Conservation (phyloP, 2,888 invertebrate species). For the Pheosia gnoma region DNA sequence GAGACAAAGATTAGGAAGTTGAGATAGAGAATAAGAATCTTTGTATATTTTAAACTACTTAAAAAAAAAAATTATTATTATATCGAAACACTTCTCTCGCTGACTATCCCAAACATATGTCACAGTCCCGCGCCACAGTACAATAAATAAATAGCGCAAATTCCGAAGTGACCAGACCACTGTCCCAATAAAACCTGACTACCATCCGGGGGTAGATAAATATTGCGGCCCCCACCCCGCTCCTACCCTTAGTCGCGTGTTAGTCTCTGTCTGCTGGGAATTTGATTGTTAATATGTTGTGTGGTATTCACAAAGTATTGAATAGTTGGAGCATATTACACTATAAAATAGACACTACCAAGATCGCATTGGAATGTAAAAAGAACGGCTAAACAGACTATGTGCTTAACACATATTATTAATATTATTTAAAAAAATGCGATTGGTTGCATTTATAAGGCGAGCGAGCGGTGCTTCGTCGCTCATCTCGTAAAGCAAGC, state of each 20-base stretch:
- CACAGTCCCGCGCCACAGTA: constrained; percentile 63
- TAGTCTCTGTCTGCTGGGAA: constrained; percentile 37
- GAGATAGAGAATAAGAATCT: no score
- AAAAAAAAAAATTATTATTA: background rate
- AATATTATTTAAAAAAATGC: no score
- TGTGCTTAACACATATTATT: no score
- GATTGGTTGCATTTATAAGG: no score
- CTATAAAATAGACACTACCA: no score
- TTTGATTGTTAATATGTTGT: constrained; percentile 41
- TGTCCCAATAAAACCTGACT: constrained; percentile 76
- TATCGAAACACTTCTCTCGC: constrained; percentile 47
- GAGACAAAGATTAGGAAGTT: no score
- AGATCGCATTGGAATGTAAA: no score
- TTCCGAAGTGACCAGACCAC: constrained; percentile 80
- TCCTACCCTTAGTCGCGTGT: constrained; percentile 24
- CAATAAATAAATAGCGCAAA: constrained; percentile 82
- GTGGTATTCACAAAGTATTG: background rate
- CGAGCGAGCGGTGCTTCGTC: no score
- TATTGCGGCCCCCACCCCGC: constrained; percentile 55
- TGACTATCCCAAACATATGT: constrained; percentile 66
- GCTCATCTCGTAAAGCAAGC: no score
- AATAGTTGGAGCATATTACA: no score
- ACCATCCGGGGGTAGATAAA: constrained; percentile 66
- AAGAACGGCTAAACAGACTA: no score
- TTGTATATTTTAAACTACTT: no score